phyloP scores from a whole-genome alignment of 2,888 invertebrate species.

The Nyleta sp. region DNA sequence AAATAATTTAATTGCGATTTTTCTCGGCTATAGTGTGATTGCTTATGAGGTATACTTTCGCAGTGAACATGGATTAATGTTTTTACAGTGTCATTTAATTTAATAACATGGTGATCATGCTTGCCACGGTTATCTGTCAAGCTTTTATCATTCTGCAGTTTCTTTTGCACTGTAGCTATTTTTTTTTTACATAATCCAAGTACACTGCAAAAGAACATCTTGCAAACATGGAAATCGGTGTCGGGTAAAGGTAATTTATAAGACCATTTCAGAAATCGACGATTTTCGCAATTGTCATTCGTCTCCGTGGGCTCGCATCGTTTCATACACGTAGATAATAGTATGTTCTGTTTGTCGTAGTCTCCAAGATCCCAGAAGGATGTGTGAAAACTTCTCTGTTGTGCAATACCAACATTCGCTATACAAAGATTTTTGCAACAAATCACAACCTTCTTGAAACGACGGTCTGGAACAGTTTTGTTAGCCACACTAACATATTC shows the following conservation, averaged over 20 bases:
- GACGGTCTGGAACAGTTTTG: constrained; percentile 3
- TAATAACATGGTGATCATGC: constrained; percentile 37
- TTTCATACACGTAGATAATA: constrained; percentile 12
- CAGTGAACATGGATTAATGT: constrained; percentile 23
- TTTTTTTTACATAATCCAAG: constrained; percentile 5
- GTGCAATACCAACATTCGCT: neutral
- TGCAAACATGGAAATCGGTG: constrained; percentile 16
- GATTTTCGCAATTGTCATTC: constrained; percentile 21
- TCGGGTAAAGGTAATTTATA: constrained; percentile 13
- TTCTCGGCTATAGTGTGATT: constrained; percentile 26
- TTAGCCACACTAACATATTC: constrained; percentile 15
- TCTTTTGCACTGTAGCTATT: constrained; percentile 9
- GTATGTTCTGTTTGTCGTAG: constrained; percentile 24
- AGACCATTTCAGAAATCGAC: constrained; percentile 1
- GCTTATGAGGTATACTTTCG: constrained; percentile 18
- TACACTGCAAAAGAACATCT: constrained; percentile 28
- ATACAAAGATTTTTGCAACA: constrained; percentile 27
- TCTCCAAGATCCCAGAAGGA: constrained; percentile 19
- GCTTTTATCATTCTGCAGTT: constrained; percentile 4
- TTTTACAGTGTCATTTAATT: constrained; percentile 42
- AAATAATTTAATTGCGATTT: constrained; percentile 43
- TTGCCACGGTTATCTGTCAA: constrained; percentile 17
- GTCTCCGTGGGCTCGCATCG: neutral
- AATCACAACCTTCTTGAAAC: neutral
- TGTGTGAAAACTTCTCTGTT: constrained; percentile 5